Base-by-base conservation (phyloP, 2,888 invertebrate genomes). In the Ceraclea dissimilis region DNA sequence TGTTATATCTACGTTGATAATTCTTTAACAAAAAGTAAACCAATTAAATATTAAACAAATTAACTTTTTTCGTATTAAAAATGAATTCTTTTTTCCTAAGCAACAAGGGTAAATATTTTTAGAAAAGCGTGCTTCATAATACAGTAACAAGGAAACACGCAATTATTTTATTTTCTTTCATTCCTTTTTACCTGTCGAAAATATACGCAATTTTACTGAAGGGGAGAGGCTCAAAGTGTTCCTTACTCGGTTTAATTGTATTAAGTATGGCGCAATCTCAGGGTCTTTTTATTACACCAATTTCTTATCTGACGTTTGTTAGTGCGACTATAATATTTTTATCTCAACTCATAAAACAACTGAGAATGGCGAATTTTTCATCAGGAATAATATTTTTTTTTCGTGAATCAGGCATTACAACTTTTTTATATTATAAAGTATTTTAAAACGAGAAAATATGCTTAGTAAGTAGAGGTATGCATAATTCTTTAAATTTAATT, bases 171-270 rank as follows among this genome's bases (percentile, higher is more conserved):
- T 8, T 39, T 39, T 39, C 39, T 39, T 39, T 13, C 39, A n/a
- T 39, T 39, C 4, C n/a, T 39, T 39, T 11, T 16, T 39, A 39
- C 39, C 39, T 39, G 13, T 39, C 39, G 13, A 39, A 39, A 39
- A 8, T 39, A 8, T 2, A 39, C 39, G 39, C 39, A 39, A 39
- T 39, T 26, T 26, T 16, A 5, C 13, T 2, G 39, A n/a, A 39
- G 13, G 13, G 16, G 39, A 13, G 16, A 39, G 4, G 8, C 39
- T 26, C 26, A 58, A 60, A 60, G 56, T 60, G 58, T 60, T 60
- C 58, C 60, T 58, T 58, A 59, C 57, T 61, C 59, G 57, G 33
- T 51, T 47, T 51, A 26, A 43, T 43, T 51, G 20, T 46, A 46
- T 46, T 46, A 26, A 43, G 51, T 51, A 43, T 10, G 22, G 5